phyloP scores from a whole-genome alignment of 2,797 vertebrate species.

The Euphonia xanthogaster region DNA sequence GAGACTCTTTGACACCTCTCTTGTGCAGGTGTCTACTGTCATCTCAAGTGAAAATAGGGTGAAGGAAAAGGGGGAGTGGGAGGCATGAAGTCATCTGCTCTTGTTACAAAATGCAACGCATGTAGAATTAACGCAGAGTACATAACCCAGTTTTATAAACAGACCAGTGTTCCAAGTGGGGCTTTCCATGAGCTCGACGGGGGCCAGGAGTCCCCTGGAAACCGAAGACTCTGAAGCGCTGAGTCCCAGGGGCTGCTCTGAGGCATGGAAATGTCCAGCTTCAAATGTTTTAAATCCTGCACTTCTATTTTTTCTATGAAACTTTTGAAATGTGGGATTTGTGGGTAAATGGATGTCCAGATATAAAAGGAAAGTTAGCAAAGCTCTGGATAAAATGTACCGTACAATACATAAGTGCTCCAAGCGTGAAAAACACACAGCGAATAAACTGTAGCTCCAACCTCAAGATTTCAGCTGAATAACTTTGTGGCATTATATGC shows the following conservation, averaged over 20 bases:
- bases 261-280: slow-evolving; percentile 20
- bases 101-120: not conserved
- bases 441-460: slow-evolving; percentile 48
- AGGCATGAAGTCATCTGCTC: not conserved
- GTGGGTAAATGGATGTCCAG: slow-evolving; percentile 38
- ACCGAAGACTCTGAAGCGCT: not conserved
- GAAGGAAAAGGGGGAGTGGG: not conserved
- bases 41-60: slow-evolving; percentile 6
- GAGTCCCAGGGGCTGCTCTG: not conserved
- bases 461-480: slow-evolving; percentile 58
- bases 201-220: not conserved
- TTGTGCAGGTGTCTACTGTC: slow-evolving; percentile 7
- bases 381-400: slow-evolving; percentile 34
- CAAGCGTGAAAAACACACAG: not conserved
- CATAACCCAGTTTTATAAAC: slow-evolving; percentile 10
- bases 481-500: slow-evolving; percentile 78
- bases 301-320: slow-evolving; percentile 27
- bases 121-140: not conserved
- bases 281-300: slow-evolving; percentile 37
- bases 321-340: slow-evolving; percentile 55
- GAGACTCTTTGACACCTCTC: slow-evolving; percentile 8
- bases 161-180: not conserved
- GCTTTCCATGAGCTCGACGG: not conserved
- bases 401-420: not conserved
- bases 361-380: not conserved